Percentiles rank a stretch among this genome's conserved stretches.
Conservation (phyloP, 1,140 invertebrate genomes). For the Calliphora vicina region DNA sequence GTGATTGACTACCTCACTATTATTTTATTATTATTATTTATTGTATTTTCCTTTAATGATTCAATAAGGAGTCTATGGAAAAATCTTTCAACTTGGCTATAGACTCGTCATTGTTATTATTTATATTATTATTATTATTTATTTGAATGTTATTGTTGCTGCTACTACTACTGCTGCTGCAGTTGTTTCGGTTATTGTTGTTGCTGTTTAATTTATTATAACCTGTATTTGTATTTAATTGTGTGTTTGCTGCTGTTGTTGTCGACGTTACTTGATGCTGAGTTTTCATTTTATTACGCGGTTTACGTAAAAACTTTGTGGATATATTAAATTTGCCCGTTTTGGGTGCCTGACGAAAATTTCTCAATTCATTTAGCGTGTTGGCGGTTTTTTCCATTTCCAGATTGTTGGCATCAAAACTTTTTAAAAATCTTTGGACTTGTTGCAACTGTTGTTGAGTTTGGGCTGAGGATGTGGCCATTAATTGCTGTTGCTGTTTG, state of each 20-base stretch:
- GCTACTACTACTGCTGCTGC: conserved; percentile 21
- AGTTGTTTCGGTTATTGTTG: conserved; percentile 19
- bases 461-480: neutral
- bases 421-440: conserved; percentile 60
- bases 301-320: conserved; percentile 59
- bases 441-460: conserved; percentile 50
- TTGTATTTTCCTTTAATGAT: conserved; percentile 44
- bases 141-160: conserved; percentile 40
- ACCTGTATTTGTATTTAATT: neutral
- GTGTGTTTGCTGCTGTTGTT: no score
- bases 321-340: conserved; percentile 59
- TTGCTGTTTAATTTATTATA: neutral
- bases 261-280: no score
- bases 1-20: no score
- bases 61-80: conserved; percentile 61
- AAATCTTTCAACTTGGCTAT: conserved; percentile 63
- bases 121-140: conserved; percentile 13
- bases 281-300: conserved; percentile 57
- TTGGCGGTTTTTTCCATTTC: neutral
- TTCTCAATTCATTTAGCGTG: neutral
- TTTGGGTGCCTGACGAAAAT: conserved; percentile 39
- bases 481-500: conserved; percentile 40
- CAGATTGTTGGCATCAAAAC: conserved; percentile 45
- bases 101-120: conserved; percentile 50
- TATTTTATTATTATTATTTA: no score